Evolutionary conservation across 2,797 vertebrate genomes (phyloP).

Genomic region (Helarctos malayanus): DNA sequence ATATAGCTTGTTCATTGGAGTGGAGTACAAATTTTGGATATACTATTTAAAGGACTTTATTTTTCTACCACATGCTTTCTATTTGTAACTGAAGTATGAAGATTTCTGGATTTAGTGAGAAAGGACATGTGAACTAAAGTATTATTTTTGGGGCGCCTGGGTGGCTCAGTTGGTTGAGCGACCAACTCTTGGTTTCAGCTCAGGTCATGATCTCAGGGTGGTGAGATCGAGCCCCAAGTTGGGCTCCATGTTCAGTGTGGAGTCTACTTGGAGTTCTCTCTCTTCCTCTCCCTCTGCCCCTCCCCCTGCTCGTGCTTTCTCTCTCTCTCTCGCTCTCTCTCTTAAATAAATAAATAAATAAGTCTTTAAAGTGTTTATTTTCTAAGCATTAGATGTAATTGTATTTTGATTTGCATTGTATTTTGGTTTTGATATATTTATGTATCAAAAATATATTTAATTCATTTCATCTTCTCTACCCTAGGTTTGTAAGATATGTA

Average conservation of each 20-base stretch:
- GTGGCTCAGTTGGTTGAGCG: not conserved
- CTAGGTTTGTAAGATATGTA: not conserved
- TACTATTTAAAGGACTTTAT: not conserved
- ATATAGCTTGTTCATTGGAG: not conserved
- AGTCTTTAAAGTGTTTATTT: conserved; percentile 14
- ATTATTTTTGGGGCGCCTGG: not conserved
- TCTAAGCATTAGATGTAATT: not conserved
- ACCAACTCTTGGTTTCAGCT: not conserved
- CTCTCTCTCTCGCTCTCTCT: not conserved
- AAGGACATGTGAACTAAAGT: not conserved
- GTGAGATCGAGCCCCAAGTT: not conserved
- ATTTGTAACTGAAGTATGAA: conserved; percentile 6
- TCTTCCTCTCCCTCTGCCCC: not conserved
- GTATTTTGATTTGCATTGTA: conserved; percentile 14
- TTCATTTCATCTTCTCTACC: not conserved
- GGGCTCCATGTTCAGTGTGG: not conserved
- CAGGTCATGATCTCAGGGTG: not conserved
- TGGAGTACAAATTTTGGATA: not conserved
- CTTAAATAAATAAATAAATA: not conserved
- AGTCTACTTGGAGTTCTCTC: not conserved
- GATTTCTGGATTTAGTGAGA: conserved; percentile 52
- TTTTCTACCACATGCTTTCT: conserved; percentile 17
- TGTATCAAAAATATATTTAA: not conserved
- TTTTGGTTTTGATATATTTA: conserved; percentile 24
- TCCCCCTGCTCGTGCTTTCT: not conserved